Evolutionary conservation across 1,140 invertebrate species (phyloP).

Genomic region (Maconellicoccus hirsutus): DNA sequence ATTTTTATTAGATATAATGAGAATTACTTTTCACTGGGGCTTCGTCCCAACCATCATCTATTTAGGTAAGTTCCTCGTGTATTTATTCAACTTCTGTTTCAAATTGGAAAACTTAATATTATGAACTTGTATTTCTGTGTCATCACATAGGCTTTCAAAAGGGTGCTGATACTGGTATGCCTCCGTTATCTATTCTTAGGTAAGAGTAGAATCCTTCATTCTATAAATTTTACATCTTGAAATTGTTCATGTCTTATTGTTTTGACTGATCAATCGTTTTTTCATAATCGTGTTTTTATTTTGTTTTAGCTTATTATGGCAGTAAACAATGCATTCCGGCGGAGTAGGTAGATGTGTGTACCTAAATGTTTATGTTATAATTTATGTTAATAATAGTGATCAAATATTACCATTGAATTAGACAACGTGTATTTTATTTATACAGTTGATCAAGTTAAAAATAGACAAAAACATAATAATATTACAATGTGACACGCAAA

Average conservation of each 20-base stretch:
- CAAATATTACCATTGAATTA: no score
- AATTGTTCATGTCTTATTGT: no score
- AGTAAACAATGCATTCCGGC: background rate
- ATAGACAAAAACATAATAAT: no score
- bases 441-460: no score
- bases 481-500: no score
- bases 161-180: background rate
- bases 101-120: background rate
- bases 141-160: background rate
- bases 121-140: background rate
- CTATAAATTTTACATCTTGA: background rate
- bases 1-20: background rate
- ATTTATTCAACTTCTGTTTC: background rate
- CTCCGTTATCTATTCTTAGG: background rate
- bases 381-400: background rate
- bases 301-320: background rate
- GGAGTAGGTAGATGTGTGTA: background rate
- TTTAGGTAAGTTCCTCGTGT: background rate
- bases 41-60: background rate
- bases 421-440: no score
- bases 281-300: no score
- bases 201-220: background rate
- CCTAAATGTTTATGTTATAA: background rate
- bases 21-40: background rate
- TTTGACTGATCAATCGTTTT: no score